Percentiles rank a stretch among this genome's conserved stretches.
phyloP scores from a whole-genome alignment of 2,888 invertebrate genomes.

The Glyphotaelius pellucidus region DNA sequence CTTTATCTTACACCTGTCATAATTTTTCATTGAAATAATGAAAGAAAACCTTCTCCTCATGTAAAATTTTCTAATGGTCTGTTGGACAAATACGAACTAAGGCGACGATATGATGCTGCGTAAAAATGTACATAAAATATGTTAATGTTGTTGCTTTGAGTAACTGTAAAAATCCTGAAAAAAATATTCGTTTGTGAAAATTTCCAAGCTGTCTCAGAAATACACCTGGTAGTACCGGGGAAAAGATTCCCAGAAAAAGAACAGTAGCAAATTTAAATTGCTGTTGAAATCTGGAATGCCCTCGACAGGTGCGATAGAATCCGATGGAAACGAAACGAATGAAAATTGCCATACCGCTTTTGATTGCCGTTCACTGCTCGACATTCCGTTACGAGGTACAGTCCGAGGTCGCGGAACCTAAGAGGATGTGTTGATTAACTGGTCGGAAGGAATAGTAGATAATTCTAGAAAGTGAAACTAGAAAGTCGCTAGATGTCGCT shows the following conservation, averaged over 20 bases:
- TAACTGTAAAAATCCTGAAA: no score
- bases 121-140: no score
- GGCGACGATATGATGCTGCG: no score
- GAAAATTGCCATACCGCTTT: slow-evolving; percentile 23
- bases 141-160: no score
- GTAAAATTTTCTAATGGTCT: no score
- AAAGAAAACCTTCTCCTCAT: no score
- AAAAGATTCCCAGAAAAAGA: background rate
- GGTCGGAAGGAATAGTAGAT: background rate
- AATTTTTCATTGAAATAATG: no score
- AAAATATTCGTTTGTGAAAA: background rate
- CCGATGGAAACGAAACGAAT: background rate
- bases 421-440: background rate
- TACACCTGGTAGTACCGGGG: background rate
- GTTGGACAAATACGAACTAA: no score
- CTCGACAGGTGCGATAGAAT: slow-evolving; percentile 21
- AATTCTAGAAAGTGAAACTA: no score
- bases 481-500: no score
- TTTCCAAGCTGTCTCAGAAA: background rate
- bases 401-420: background rate
- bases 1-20: no score
- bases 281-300: slow-evolving; percentile 10
- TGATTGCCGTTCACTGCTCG: slow-evolving; percentile 32
- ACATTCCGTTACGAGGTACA: background rate
- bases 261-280: background rate